Percentiles rank a stretch among this genome's conserved stretches.
Conservation (phyloP, 2,888 invertebrate species). For the Tetranychus truncatus region DNA sequence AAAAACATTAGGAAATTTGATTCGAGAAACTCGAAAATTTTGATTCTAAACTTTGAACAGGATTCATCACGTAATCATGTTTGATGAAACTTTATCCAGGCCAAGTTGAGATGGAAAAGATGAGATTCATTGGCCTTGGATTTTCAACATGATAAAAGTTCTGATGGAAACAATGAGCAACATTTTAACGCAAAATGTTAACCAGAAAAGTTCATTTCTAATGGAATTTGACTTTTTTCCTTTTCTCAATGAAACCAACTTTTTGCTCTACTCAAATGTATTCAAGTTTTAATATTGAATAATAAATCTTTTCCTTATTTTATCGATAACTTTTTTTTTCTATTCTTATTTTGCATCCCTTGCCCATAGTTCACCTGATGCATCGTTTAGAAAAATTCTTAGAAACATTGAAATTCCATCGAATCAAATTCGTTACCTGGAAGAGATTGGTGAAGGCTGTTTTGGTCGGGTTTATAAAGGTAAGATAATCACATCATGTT, state of each 20-base stretch:
- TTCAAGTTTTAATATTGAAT: not conserved
- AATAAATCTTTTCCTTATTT: not conserved
- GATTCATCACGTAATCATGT: too few species aligned
- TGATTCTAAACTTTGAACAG: too few species aligned
- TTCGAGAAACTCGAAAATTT: too few species aligned
- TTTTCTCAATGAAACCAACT: not conserved
- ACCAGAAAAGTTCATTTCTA: too few species aligned
- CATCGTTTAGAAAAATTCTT: slow-evolving; percentile 22
- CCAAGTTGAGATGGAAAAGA: too few species aligned
- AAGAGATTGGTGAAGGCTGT: slow-evolving; percentile 27
- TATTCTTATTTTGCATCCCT: not conserved
- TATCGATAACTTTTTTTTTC: not conserved
- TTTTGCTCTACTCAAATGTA: not conserved
- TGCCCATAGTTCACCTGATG: slow-evolving; percentile 22
- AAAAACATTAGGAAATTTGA: too few species aligned
- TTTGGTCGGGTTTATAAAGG: slow-evolving; percentile 27
- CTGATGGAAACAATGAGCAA: too few species aligned
- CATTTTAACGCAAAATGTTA: too few species aligned
- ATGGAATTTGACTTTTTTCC: not conserved
- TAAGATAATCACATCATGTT: not conserved
- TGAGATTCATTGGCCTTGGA: too few species aligned
- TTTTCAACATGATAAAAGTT: too few species aligned
- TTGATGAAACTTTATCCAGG: not conserved
- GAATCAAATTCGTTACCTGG: slow-evolving; percentile 42
- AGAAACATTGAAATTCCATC: slow-evolving; percentile 29